Conservation (phyloP, 2,888 invertebrate genomes). For the Geophilus truncorum region DNA sequence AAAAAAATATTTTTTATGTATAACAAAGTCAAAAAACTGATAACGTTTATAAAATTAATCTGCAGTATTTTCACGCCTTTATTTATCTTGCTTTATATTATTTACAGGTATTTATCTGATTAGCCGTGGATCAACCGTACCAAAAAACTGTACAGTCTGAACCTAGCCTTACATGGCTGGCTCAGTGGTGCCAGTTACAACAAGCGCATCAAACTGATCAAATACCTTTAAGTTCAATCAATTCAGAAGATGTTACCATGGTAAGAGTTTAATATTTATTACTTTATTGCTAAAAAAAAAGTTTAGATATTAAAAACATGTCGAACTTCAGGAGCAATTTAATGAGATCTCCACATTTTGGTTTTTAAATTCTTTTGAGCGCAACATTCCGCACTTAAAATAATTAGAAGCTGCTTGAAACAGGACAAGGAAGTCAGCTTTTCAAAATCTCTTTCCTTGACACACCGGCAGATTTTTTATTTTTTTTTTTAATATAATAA, state of each 20-base stretch:
- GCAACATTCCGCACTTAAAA: background rate
- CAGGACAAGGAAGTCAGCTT: slow-evolving; percentile 13
- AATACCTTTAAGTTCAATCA: background rate
- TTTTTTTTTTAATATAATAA: background rate
- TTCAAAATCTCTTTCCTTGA: background rate
- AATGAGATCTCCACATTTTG: too few relatives aligned
- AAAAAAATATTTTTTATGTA: too few relatives aligned
- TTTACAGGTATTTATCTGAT: background rate
- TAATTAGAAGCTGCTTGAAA: background rate
- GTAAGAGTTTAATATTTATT: background rate
- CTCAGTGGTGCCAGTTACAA: slow-evolving; percentile 13
- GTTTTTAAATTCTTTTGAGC: background rate
- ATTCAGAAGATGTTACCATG: background rate
- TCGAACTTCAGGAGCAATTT: too few relatives aligned
- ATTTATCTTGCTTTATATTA: background rate
- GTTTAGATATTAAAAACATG: background rate
- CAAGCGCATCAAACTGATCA: background rate
- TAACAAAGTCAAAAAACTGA: too few relatives aligned
- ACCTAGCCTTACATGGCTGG: background rate
- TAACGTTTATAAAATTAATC: too few relatives aligned
- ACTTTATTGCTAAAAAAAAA: background rate
- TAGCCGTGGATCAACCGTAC: slow-evolving; percentile 8
- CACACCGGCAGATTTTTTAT: background rate
- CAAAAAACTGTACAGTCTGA: background rate
- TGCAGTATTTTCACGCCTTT: too few relatives aligned